These are phyloP conservation scores for Apeira syringaria DNA, from an alignment of 2,888 invertebrate species.

Conservation along the genomic window DNA sequence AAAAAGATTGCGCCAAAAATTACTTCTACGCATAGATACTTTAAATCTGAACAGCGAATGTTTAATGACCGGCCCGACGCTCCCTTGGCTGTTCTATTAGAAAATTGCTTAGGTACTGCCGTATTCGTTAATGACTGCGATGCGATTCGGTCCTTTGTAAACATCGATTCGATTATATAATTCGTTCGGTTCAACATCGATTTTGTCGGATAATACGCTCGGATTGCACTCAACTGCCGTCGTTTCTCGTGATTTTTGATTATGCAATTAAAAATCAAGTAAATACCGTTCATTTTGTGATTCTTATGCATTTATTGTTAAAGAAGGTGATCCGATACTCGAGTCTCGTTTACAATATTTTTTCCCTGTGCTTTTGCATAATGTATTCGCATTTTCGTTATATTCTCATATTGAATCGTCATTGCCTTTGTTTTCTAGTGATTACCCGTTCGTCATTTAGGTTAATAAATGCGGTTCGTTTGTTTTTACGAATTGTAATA, in stretches of 20 bases:
- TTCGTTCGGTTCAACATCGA: slow-evolving; percentile 32
- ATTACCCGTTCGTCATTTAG: too few relatives aligned
- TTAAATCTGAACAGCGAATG: slow-evolving; percentile 21
- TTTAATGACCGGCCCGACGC: slow-evolving; percentile 31
- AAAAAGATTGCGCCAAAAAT: too few relatives aligned
- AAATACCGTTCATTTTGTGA: slow-evolving; percentile 13
- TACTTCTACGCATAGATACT: too few relatives aligned
- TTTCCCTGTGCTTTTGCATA: too few relatives aligned
- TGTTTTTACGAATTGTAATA: too few relatives aligned
- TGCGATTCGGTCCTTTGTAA: slow-evolving; percentile 40
- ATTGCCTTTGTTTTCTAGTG: too few relatives aligned
- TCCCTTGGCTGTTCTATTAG: slow-evolving; percentile 33
- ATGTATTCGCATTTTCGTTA: too few relatives aligned
- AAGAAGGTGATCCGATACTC: too few relatives aligned
- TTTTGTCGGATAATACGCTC: slow-evolving; percentile 36
- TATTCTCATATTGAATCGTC: too few relatives aligned
- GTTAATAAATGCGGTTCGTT: too few relatives aligned
- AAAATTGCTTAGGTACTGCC: slow-evolving; percentile 44
- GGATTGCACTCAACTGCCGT: slow-evolving; percentile 26
- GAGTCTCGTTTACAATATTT: too few relatives aligned
- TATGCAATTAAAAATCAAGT: slow-evolving; percentile 24
- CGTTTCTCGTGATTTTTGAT: slow-evolving; percentile 30
- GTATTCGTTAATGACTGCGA: slow-evolving; percentile 33
- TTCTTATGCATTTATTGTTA: slow-evolving; percentile 11
- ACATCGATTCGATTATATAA: slow-evolving; percentile 37